These are phyloP conservation scores for Lepidothrix coronata DNA, from an alignment of 2,113 vertebrate species.

Conservation along the genomic window DNA sequence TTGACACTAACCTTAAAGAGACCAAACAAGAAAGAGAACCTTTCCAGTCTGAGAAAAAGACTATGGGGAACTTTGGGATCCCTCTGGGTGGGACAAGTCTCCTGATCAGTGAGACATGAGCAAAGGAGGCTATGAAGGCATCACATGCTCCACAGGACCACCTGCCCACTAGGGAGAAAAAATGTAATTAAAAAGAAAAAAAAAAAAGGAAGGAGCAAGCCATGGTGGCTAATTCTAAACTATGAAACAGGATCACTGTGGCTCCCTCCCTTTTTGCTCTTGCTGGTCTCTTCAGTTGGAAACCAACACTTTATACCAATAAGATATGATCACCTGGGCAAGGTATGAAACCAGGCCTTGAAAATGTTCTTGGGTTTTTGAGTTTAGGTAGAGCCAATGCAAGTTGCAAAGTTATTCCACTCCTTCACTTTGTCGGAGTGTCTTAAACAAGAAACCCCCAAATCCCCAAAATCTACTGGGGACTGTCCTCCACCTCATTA, in stretches of 20 bases:
- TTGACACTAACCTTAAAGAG: background rate
- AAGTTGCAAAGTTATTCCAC: background rate
- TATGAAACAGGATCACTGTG: background rate
- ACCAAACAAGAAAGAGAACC: background rate
- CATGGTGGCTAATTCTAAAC: background rate
- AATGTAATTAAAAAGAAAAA: background rate
- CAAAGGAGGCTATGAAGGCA: fast-evolving
- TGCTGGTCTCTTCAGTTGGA: background rate
- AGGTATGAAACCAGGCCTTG: background rate
- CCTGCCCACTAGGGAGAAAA: background rate
- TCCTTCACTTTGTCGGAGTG: background rate
- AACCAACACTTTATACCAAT: background rate
- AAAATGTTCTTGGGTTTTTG: background rate
- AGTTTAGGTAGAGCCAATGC: fast-evolving
- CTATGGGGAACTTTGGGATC: background rate
- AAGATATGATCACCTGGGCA: background rate
- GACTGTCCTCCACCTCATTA: background rate
- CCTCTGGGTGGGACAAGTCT: background rate
- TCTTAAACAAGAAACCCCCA: background rate
- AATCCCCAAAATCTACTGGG: background rate
- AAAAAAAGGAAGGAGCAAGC: background rate
- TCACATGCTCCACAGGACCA: background rate
- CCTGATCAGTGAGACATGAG: background rate
- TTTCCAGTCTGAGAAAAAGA: background rate
- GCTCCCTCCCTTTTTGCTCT: background rate